phyloP scores from a whole-genome alignment of 2,113 vertebrate genomes.

The Microtus pennsylvanicus region DNA sequence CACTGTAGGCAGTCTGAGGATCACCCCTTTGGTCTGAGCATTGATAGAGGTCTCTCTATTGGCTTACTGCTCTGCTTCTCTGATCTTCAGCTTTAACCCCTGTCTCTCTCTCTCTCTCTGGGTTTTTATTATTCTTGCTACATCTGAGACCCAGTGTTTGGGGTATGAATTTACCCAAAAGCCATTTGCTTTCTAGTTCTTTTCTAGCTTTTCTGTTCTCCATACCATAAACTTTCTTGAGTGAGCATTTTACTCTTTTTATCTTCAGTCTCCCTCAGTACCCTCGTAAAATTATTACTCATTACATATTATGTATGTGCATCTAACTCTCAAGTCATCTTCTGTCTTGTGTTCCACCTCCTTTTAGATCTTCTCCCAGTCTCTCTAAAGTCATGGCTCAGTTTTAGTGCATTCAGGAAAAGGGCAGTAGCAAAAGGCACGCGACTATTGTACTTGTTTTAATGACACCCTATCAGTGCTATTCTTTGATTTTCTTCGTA shows the following conservation, averaged over 20 bases:
- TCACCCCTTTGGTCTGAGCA: too few relatives aligned
- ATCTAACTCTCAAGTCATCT: neutral
- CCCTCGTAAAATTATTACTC: neutral
- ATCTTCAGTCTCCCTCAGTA: neutral
- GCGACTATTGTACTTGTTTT: neutral
- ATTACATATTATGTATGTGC: neutral
- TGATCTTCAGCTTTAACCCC: too few relatives aligned
- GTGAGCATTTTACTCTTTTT: neutral
- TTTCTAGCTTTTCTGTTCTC: neutral
- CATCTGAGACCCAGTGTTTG: too few relatives aligned
- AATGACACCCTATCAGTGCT: neutral
- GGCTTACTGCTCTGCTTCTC: too few relatives aligned
- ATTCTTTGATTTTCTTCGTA: neutral
- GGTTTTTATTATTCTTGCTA: too few relatives aligned
- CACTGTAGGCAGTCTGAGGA: too few relatives aligned
- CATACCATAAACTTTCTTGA: neutral
- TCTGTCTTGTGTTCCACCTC: slow-evolving; percentile 20
- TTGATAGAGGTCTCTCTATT: too few relatives aligned
- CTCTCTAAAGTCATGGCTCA: neutral
- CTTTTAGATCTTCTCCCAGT: neutral
- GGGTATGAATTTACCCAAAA: too few relatives aligned
- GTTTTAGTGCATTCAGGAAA: slow-evolving; percentile 10
- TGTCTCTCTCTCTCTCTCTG: too few relatives aligned
- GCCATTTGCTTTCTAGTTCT: too few relatives aligned
- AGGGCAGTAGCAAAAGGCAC: neutral